Conservation (phyloP, 1,140 invertebrate genomes). For the Dreissena rostriformis region DNA sequence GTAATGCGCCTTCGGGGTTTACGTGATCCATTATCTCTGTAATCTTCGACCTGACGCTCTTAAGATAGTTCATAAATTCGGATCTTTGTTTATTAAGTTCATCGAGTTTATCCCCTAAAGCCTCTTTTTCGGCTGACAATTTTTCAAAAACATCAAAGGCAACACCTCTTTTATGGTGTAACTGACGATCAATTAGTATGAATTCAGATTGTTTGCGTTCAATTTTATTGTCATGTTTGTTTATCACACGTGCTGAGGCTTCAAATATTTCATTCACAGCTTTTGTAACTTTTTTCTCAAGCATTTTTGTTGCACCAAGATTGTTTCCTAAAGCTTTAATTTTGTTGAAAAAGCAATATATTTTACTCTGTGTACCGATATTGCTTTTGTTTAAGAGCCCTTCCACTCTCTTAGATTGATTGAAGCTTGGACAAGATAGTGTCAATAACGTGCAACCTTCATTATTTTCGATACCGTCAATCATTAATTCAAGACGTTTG, state of each 20-base stretch:
- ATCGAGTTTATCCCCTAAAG: constrained; percentile 64
- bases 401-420: background rate
- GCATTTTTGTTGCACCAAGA: background rate
- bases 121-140: constrained; percentile 35
- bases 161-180: background rate
- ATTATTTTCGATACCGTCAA: background rate
- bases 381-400: constrained; percentile 20
- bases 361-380: constrained; percentile 7
- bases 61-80: constrained; percentile 61
- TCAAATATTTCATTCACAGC: constrained; percentile 23
- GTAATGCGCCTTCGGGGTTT: constrained; percentile 50
- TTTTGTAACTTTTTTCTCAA: background rate
- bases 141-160: constrained; percentile 21
- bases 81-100: constrained; percentile 66
- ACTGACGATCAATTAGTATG: background rate
- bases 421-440: background rate
- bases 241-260: background rate
- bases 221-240: constrained; percentile 38
- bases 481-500: background rate
- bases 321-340: background rate
- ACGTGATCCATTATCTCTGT: constrained; percentile 25
- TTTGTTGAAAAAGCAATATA: constrained; percentile 11
- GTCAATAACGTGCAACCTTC: background rate
- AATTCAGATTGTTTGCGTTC: background rate
- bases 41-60: constrained; percentile 47